phyloP scores from a whole-genome alignment of 1,140 invertebrate genomes.

The Bombus picipes region DNA sequence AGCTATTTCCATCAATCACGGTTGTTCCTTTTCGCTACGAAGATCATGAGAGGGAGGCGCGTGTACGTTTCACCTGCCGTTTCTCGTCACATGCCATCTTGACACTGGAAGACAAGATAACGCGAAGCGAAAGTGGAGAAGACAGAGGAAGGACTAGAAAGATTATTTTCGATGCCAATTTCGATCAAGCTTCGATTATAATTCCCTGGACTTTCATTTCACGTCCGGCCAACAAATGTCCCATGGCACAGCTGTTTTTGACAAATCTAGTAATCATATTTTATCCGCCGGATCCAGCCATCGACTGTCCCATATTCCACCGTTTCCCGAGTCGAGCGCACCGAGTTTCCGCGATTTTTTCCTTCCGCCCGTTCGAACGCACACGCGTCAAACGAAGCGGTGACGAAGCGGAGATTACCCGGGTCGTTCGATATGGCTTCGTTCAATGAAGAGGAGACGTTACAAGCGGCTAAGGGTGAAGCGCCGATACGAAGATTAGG shows the following conservation, averaged over 20 bases:
- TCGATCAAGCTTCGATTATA: slow-evolving; percentile 36
- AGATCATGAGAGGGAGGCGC: not conserved
- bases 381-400: too few relatives aligned
- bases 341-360: slow-evolving; percentile 48
- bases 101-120: slow-evolving; percentile 12
- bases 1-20: slow-evolving; percentile 7
- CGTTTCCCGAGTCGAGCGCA: slow-evolving; percentile 18
- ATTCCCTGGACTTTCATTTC: slow-evolving; percentile 66
- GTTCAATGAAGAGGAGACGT: not conserved
- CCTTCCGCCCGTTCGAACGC: not conserved
- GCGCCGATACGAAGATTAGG: not conserved
- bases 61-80: not conserved
- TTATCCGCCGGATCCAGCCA: slow-evolving; percentile 55
- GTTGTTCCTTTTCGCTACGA: not conserved
- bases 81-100: not conserved
- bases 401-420: not conserved
- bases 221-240: slow-evolving; percentile 57
- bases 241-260: slow-evolving; percentile 68
- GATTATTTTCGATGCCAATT: slow-evolving; percentile 19
- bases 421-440: not conserved
- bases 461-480: not conserved
- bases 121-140: too few relatives aligned
- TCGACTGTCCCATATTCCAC: slow-evolving; percentile 48
- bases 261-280: slow-evolving; percentile 69
- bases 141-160: not conserved